Conservation (phyloP, 2,113 vertebrate genomes). For the Bostrychus sinensis region DNA sequence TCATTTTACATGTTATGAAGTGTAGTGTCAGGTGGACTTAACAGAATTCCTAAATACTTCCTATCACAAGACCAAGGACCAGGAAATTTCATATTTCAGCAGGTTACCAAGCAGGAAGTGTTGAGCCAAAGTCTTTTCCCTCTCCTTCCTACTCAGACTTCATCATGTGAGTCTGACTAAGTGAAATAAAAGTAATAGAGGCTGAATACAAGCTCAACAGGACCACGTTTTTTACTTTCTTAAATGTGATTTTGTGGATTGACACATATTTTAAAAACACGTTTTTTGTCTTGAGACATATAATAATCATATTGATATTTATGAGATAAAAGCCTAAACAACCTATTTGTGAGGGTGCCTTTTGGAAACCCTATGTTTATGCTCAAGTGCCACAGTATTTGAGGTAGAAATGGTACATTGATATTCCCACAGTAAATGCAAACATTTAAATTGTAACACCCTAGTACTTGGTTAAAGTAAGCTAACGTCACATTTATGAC, state of each 20-base stretch:
- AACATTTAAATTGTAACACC: background rate
- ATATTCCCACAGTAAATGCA: background rate
- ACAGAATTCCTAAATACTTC: constrained; percentile 48
- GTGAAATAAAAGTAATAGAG: no score
- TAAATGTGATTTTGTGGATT: background rate
- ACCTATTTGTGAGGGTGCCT: no score
- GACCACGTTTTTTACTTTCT: background rate
- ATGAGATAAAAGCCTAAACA: no score
- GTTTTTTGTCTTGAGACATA: no score
- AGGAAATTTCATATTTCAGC: constrained; percentile 53
- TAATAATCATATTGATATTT: no score
- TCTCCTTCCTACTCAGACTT: constrained; percentile 42
- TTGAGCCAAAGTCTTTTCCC: constrained; percentile 58
- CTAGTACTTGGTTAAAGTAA: constrained; percentile 1
- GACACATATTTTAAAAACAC: background rate
- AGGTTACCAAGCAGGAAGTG: constrained; percentile 57
- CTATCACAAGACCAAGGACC: constrained; percentile 33
- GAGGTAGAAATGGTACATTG: background rate
- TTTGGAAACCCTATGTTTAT: no score
- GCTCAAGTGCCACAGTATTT: background rate
- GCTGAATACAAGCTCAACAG: no score
- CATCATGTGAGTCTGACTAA: constrained; percentile 39
- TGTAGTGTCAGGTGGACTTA: no score
- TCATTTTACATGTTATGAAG: no score
- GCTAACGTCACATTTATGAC: constrained; percentile 25